phyloP scores from a whole-genome alignment of 2,888 invertebrate species.

The Mylabris sibirica region DNA sequence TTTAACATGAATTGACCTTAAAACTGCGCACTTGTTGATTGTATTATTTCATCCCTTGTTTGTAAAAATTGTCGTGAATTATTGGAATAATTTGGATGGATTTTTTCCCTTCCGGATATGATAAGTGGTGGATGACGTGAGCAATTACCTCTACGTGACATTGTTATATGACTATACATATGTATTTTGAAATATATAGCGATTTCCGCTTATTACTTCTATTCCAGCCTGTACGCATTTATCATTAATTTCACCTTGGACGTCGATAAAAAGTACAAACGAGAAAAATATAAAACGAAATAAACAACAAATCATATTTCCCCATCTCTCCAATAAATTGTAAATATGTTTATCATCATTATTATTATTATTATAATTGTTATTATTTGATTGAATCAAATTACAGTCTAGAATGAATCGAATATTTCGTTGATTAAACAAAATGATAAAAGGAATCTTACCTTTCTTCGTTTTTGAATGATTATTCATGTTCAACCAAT shows the following conservation, averaged over 20 bases:
- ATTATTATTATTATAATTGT: not conserved
- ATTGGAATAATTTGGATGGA: not conserved
- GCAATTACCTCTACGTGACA: slow-evolving; percentile 18
- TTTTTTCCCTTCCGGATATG: not conserved
- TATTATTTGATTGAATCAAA: not conserved
- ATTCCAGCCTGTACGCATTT: slow-evolving; percentile 16
- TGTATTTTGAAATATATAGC: slow-evolving; percentile 6
- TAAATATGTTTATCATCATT: not conserved
- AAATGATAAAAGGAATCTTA: not conserved
- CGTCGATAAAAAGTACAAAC: slow-evolving; percentile 12
- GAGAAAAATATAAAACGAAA: not conserved
- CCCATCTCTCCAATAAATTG: not conserved
- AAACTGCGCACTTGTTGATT: not conserved
- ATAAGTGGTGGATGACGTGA: not conserved
- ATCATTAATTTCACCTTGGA: slow-evolving; percentile 19
- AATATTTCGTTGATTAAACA: not conserved
- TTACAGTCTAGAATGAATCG: not conserved
- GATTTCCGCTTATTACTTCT: slow-evolving; percentile 18
- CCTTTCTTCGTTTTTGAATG: not conserved
- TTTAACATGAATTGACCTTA: too few species aligned
- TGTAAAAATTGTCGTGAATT: too few species aligned
- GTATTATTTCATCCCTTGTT: too few species aligned
- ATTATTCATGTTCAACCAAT: not conserved
- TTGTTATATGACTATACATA: slow-evolving; percentile 6
- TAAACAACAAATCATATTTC: not conserved